Percentiles rank a stretch among this genome's conserved stretches.
Conservation (phyloP, 2,888 invertebrate species). For the Melipona bicolor region DNA sequence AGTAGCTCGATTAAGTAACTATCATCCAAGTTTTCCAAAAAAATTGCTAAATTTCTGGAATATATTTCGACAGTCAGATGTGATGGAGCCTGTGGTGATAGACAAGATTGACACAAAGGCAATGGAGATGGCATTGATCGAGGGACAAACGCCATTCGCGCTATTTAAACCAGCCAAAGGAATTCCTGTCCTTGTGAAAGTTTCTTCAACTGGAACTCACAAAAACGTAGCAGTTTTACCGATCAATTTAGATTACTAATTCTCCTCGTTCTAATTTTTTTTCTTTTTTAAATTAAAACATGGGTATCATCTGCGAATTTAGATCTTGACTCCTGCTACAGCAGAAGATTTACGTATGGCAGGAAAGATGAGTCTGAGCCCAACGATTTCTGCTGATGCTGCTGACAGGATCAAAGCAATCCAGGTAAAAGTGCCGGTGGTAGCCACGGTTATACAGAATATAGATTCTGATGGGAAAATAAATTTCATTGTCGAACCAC, state of each 20-base stretch:
- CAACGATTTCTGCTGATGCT: conserved; percentile 73
- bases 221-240: conserved; percentile 81
- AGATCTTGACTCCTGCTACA: conserved; percentile 90
- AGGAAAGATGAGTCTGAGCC: conserved; percentile 86
- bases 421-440: conserved; percentile 87
- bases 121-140: conserved; percentile 88
- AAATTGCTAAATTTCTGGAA: not conserved
- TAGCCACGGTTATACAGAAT: conserved; percentile 87
- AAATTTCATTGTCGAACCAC: conserved; percentile 86
- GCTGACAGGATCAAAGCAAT: conserved; percentile 83
- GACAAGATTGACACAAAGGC: conserved; percentile 90
- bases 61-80: conserved; percentile 72
- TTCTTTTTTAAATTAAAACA: not conserved
- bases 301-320: not conserved
- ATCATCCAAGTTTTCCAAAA: not conserved
- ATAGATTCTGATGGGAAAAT: conserved; percentile 85
- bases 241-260: not conserved
- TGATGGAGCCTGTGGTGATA: conserved; percentile 87
- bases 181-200: conserved; percentile 89
- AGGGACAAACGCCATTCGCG: conserved; percentile 90
- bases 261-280: not conserved
- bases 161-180: conserved; percentile 88
- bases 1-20: conserved; percentile 41
- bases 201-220: conserved; percentile 80
- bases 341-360: conserved; percentile 89